Evolutionary conservation across 2,797 vertebrate genomes (phyloP), one percentile per base, ranked within the genome.

Genomic region (Anniella stebbinsi): DNA sequence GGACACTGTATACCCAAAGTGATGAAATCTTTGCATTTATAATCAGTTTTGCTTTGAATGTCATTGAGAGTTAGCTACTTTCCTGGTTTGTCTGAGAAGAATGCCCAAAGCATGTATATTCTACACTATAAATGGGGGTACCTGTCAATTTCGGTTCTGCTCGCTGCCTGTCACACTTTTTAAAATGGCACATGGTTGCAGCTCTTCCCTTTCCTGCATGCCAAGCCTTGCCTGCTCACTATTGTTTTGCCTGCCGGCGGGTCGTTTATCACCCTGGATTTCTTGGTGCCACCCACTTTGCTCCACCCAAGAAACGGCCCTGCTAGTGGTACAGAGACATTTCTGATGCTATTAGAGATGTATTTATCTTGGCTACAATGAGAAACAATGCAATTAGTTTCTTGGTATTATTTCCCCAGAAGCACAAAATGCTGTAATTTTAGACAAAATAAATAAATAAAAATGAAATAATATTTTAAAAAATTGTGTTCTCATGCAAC

Each of bases 401-500:
- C 86, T 51, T 2, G 72, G 38, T 38, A 86, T 70, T 67, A 67
- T 78, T 94, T 92, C 90, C 73, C 67, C 88, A 89, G 66, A 60
- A 91, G 41, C 0, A 77, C 63, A 81, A 93, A 95, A 7, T 73
- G 2, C 88, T 33, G 51, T 77, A 88, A 87, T 86, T 94, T 90
- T 76, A 92, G 86, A 51, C 87, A 93, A 15, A 92, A 92, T 45
- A 45, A 45, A 45, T 45, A 45, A 45, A 45, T 45, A 45, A 3
- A 45, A 45, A 45, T 45, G 6, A 45, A 45, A 45, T 45, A 45
- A 45, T 45, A 45, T 45, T 45, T 45, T 45, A 45, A 45, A 91
- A 45, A 87, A 94, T 94, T 88, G 84, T 80, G 92, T 90, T 60
- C 45, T 86, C 89, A 23, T 72, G 75, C 72, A 91, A 81, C 78